A percentile compares a stretch with the other conserved stretches of the same genome.
Evolutionary conservation across 2,888 invertebrate genomes (phyloP).

Genomic region (Ellobium chinense): DNA sequence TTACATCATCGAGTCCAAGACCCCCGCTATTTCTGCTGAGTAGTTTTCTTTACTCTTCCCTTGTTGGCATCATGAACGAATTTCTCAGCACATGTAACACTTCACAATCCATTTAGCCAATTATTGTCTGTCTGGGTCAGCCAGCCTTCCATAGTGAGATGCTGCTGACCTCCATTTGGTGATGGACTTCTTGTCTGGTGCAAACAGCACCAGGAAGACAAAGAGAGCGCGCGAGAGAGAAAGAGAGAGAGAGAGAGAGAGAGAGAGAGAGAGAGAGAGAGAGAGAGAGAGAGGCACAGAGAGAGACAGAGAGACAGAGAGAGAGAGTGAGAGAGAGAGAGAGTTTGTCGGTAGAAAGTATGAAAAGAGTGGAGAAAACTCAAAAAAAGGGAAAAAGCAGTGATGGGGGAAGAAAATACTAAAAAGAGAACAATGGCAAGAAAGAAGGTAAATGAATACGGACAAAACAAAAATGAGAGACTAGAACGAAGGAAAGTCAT

Average conservation of each 20-base stretch:
- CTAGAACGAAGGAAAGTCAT: not conserved
- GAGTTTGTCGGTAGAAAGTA: not conserved
- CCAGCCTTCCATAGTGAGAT: too few relatives aligned
- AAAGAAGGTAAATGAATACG: not conserved
- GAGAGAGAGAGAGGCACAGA: not conserved
- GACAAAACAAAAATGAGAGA: not conserved
- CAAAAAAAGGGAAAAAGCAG: too few relatives aligned
- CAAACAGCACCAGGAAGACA: too few relatives aligned
- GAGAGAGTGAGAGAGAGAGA: not conserved
- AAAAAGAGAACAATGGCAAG: not conserved
- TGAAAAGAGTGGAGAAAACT: not conserved
- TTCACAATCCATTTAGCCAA: too few relatives aligned
- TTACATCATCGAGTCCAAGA: too few relatives aligned
- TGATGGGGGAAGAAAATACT: not conserved
- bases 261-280: constrained; percentile 15
- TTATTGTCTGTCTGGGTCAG: too few relatives aligned
- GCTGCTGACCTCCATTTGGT: too few relatives aligned
- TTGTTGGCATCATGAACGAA: too few relatives aligned
- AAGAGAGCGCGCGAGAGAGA: not conserved
- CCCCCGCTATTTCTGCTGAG: too few relatives aligned
- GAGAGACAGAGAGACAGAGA: constrained; percentile 8
- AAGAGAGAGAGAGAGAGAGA: not conserved
- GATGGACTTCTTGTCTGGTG: too few relatives aligned
- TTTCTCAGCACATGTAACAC: too few relatives aligned
- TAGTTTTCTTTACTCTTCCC: too few relatives aligned